These are phyloP conservation scores for Brachionus calyciflorus DNA, from an alignment of 1,140 invertebrate species.

Conservation along the genomic window DNA sequence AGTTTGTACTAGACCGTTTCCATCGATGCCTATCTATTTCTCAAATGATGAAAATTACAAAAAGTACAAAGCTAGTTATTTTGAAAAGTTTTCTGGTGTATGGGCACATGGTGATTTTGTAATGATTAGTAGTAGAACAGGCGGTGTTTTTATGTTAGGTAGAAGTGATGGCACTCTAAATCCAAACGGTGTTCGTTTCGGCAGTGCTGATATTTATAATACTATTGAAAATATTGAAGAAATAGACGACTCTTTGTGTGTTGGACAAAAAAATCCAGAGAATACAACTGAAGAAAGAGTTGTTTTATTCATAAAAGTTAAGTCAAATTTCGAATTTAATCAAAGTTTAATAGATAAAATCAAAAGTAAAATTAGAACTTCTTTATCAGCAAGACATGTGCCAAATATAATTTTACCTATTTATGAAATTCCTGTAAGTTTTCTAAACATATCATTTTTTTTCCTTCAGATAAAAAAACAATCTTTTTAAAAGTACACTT, in stretches of 20 bases:
- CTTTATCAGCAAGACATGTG: constrained; percentile 64
- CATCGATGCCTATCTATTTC: constrained; percentile 66
- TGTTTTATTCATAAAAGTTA: constrained; percentile 64
- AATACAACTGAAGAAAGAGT: constrained; percentile 63
- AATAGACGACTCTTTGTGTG: constrained; percentile 65
- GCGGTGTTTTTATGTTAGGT: constrained; percentile 66
- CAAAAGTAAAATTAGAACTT: constrained; percentile 58
- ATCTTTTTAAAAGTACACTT: constrained; percentile 61
- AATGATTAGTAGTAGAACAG: constrained; percentile 62
- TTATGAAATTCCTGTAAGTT: constrained; percentile 63
- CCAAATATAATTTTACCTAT: constrained; percentile 62
- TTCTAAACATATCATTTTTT: neutral
- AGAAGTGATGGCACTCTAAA: constrained; percentile 67
- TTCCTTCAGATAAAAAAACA: neutral
- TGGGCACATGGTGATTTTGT: constrained; percentile 68
- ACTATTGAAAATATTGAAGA: constrained; percentile 63
- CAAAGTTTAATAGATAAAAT: constrained; percentile 58
- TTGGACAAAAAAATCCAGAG: constrained; percentile 58
- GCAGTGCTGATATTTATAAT: constrained; percentile 67
- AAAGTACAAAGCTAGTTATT: constrained; percentile 66
- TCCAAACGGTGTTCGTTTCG: constrained; percentile 67
- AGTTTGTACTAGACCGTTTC: constrained; percentile 66
- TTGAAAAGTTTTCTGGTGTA: constrained; percentile 62
- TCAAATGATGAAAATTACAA: constrained; percentile 64
- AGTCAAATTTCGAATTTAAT: constrained; percentile 55